Evolutionary conservation across 2,113 vertebrate species (phyloP), one percentile per base, ranked within the genome.

Genomic region (Corythaeola cristata): DNA sequence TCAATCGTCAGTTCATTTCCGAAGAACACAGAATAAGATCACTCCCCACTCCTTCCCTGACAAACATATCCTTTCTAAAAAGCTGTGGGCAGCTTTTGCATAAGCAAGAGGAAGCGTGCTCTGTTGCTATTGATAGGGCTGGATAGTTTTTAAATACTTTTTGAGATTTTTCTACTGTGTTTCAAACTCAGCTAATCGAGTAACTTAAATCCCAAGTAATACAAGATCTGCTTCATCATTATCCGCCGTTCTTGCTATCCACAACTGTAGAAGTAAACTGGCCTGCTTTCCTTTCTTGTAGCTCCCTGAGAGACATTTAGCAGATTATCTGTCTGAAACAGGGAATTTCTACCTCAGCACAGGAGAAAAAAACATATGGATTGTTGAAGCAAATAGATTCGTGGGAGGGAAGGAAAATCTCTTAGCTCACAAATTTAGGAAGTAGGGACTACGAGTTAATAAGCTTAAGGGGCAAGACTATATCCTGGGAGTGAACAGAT

Each of bases 381-480:
- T 74, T 90, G 60, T 64, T 77, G 79, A 92, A 92, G 76, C 32
- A 96, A 93, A 87, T 86, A 74, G 79, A 90, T 92, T 90, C 93
- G 72, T 58, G 50, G n/a, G 63, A 89, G 60, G 60, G 37, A 84
- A 90, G 41, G 68, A 90, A 96, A 96, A 89, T 92, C 83, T 93
- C 76, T 93, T 92, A 78, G 32, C 59, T 90, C 3, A 3, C 66
- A 95, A 88, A 4, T 96, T 95, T 88, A 90, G 76, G 68, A 96
- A 84, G 37, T 13, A 94, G 76, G 9, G 64, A 87, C 72, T 92
- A 71, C 0, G 1, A 93, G 66, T 90, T 96, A 96, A 93, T 92
- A 93, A 96, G 86, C 86, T 96, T 93, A 93, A 56, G 18, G 79
- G 5, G 37, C 92, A 96, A 88, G 86, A 75, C 75, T 86, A 84